phyloP scores from a whole-genome alignment of 2,888 invertebrate species.

The Polymixis flavicincta region DNA sequence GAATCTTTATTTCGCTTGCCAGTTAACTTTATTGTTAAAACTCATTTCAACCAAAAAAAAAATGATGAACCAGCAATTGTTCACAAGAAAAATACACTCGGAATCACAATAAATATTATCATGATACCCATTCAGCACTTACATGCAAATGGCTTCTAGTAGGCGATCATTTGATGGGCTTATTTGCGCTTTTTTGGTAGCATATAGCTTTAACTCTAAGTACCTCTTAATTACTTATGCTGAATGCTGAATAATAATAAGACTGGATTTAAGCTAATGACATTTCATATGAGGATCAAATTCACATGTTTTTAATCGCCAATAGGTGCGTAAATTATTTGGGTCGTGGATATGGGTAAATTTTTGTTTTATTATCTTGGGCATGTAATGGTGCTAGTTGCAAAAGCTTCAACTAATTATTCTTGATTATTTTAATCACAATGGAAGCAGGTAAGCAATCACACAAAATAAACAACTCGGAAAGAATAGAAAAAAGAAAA shows the following conservation, averaged over 20 bases:
- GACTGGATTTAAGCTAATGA: no score
- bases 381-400: background rate
- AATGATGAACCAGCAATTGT: background rate
- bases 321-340: background rate
- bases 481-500: constrained; percentile 2
- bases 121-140: background rate
- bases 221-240: background rate
- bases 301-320: background rate
- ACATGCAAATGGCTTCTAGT: background rate
- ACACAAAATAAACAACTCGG: background rate
- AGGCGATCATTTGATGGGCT: background rate
- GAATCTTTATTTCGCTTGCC: background rate
- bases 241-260: background rate
- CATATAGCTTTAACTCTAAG: background rate
- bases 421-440: background rate
- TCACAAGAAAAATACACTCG: background rate
- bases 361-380: background rate
- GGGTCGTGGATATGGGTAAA: background rate
- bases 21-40: background rate
- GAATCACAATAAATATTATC: background rate
- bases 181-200: background rate
- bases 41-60: background rate
- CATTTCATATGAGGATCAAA: background rate
- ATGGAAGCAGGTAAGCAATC: constrained; percentile 13
- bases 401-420: background rate